Evolutionary conservation across 2,888 invertebrate genomes (phyloP), one percentile per base, ranked within the genome.

Genomic region (Drosophila eohydei): DNA sequence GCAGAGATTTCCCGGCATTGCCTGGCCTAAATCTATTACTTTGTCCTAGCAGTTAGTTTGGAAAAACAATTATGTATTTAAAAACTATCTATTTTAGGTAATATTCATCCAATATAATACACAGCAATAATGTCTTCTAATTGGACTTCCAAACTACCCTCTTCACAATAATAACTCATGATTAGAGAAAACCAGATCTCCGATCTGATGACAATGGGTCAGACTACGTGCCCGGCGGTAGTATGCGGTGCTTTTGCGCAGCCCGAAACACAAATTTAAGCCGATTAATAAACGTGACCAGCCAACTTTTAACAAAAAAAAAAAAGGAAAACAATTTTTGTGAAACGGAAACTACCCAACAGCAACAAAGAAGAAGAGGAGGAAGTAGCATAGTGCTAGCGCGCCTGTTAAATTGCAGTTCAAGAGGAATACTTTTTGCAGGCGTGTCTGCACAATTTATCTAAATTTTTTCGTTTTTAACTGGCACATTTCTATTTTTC

Each of bases 201-300:
- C 16, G 43, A 63, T 43, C 62, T 59, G 62, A 67, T 62, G 60
- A 86, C 86, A 86, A 86, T 74, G 66, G 80, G 62, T 62, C 64
- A 59, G 57, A 28, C 52, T 84, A 89, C 84, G 84, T 84, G 84
- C 71, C 70, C 21, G 55, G 36, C 9, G 60, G 51, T 70, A 57
- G 36, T 80, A 74, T 61, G 68, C 56, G 57, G 16, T 50, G 72
- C 74, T 74, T 83, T 83, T 83, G 68, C 71, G 74, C 83, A 77
- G 70, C 21, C 50, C 48, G 7, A 51, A 54, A 63, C 38, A 46
- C 38, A 67, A 54, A 57, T 72, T 71, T 87, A 89, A 89, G 79
- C 88, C 88, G 84, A 89, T 84, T 89, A 87, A 74, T 71, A 76
- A 89, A 81, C 89, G 88, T 79, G 84, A 89, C 85, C 82, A 68